Conservation (phyloP, 1,140 invertebrate genomes). For the Cherax destructor region DNA sequence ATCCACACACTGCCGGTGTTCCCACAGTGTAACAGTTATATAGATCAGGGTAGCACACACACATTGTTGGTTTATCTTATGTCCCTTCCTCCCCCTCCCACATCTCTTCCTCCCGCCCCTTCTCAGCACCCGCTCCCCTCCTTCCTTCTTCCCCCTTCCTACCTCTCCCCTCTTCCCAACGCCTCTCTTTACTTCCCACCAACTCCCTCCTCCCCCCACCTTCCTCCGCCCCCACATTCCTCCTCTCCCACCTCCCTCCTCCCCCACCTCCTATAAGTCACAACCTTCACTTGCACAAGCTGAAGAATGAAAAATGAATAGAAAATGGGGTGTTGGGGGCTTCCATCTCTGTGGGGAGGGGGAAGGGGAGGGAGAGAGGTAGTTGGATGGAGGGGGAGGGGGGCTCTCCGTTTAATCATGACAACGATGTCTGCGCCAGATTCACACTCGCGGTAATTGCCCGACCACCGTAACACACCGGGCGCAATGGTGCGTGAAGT, state of each 20-base stretch:
- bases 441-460: neutral
- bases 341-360: neutral
- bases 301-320: conserved; percentile 1
- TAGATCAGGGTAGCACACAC: too few species aligned
- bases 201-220: neutral
- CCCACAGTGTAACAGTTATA: too few species aligned
- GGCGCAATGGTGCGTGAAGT: neutral
- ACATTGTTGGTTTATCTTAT: too few species aligned
- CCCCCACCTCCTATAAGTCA: neutral
- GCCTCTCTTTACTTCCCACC: neutral
- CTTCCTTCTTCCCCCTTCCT: neutral
- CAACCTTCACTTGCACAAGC: neutral
- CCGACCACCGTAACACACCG: neutral
- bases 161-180: neutral
- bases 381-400: too few species aligned
- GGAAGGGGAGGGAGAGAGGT: too few species aligned
- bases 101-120: too few species aligned
- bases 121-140: neutral
- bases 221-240: neutral
- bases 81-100: too few species aligned
- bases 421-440: neutral
- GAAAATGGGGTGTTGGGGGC: neutral
- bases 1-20: too few species aligned
- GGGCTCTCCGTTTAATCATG: neutral
- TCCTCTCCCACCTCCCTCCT: neutral